Conservation (phyloP, 2,797 vertebrate species). For the Notoglanidium macrostoma region DNA sequence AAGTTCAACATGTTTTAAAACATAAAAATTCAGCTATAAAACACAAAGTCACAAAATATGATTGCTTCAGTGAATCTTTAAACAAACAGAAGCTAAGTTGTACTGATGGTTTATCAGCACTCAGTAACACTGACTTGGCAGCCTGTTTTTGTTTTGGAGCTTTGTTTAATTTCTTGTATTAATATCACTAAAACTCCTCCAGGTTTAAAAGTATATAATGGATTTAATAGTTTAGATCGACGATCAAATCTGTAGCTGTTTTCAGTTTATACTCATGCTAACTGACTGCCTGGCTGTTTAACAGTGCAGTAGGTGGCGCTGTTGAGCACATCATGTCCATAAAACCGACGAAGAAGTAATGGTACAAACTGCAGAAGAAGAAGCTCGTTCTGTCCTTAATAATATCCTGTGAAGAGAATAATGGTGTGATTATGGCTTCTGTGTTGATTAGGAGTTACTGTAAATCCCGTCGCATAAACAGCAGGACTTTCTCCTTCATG, state of each 20-base stretch:
- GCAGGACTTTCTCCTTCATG: not conserved
- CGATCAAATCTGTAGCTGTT: not conserved
- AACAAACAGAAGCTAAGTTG: not conserved
- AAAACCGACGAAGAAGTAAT: not conserved
- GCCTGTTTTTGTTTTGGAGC: not conserved
- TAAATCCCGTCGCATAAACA: slow-evolving; percentile 12
- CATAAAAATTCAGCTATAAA: not conserved
- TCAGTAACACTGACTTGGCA: not conserved
- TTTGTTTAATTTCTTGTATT: too few species aligned
- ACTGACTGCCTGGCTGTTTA: not conserved
- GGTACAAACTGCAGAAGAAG: not conserved
- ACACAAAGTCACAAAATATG: not conserved
- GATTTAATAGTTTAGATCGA: not conserved
- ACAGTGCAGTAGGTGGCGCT: not conserved
- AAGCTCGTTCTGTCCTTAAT: not conserved
- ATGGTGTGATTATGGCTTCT: slow-evolving; percentile 35
- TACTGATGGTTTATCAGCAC: not conserved
- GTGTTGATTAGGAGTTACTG: slow-evolving; percentile 13
- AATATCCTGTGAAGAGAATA: not conserved
- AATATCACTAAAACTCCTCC: not conserved
- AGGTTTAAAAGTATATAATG: not conserved
- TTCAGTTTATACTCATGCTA: not conserved
- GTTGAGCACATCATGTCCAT: not conserved
- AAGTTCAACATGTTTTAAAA: not conserved
- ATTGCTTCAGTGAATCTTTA: not conserved